Base-by-base conservation (phyloP, 2,113 vertebrate genomes). In the Mormyrus lacerda region DNA sequence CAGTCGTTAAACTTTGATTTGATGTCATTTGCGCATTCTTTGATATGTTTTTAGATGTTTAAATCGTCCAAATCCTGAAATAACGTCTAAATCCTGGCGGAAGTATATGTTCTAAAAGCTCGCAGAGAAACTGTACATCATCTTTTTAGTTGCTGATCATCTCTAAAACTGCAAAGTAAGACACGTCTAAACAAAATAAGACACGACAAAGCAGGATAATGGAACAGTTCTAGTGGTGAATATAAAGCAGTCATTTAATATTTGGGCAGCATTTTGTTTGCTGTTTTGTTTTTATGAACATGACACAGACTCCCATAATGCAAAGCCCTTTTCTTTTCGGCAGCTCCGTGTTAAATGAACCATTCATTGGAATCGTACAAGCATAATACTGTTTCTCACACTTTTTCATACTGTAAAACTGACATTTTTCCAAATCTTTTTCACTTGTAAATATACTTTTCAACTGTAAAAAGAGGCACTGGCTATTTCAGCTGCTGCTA, bases 401-500 rank as follows among this genome's bases (percentile, higher is more conserved):
- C 91, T 92, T 89, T 92, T 93, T 89, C 87, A 91, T 90, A 85
- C 91, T 91, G 93, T 94, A 91, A 89, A 79, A 79, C 92, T 94
- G 94, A 94, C 90, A 73, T 85, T 21, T 92, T 93, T 95, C 94
- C 95, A 95, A 96, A 93, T 93, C 93, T 94, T 93, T 95, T 95
- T 92, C 93, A 92, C 90, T 91, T 90, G 88, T 92, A 91, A 90
- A 91, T 93, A 91, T 92, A 19, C 83, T 90, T 90, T 85, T 91
- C 88, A 69, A 91, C 89, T 91, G 89, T 90, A 87, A 79, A 90
- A 91, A 88, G 93, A 91, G 85, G 84, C 61, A 89, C 92, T 6
- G 85, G 91, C 90, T 44, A 89, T 48, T 88, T 89, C 91, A 88
- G 91, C 90, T 91, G 69, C 89, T 87, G 89, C 87, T 88, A 83